Conservation (phyloP, 2,888 invertebrate genomes). For the Callyntrura sp. region DNA sequence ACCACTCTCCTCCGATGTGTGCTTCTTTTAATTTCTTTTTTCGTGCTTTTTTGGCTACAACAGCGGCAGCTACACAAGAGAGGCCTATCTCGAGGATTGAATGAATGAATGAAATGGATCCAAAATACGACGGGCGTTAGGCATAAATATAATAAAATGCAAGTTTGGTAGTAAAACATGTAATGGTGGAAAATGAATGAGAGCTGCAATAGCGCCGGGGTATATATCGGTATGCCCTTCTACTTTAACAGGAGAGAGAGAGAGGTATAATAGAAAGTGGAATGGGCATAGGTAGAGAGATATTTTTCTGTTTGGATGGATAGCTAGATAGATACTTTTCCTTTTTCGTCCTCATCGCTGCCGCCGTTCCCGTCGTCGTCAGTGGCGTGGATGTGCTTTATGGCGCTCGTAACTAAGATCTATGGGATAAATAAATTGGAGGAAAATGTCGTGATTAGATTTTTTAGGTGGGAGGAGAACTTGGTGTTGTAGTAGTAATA, state of each 20-base stretch:
- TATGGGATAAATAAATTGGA: slow-evolving; percentile 80
- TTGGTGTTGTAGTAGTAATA: background rate
- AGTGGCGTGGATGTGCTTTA: slow-evolving; percentile 77
- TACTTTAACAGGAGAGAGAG: background rate
- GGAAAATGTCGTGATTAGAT: slow-evolving; percentile 79
- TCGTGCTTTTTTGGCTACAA: slow-evolving; percentile 53
- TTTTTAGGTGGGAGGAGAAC: slow-evolving; percentile 71
- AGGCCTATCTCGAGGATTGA: slow-evolving; percentile 21
- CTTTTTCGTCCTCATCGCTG: slow-evolving; percentile 38
- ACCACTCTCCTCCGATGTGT: slow-evolving; percentile 1
- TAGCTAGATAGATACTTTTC: slow-evolving; percentile 42
- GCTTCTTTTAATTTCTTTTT: slow-evolving; percentile 78
- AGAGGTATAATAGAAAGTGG: background rate
- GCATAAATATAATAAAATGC: slow-evolving; percentile 58
- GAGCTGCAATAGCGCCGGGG: too few species aligned
- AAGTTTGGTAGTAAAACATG: slow-evolving; percentile 53
- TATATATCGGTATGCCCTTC: too few species aligned
- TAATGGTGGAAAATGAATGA: slow-evolving; percentile 65
- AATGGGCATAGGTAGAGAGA: slow-evolving; percentile 1
- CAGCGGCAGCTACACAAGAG: background rate
- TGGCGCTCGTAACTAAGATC: slow-evolving; percentile 78
- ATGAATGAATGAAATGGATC: slow-evolving; percentile 51
- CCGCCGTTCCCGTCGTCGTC: slow-evolving; percentile 54
- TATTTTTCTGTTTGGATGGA: slow-evolving; percentile 31
- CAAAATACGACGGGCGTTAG: slow-evolving; percentile 40